phyloP scores from a whole-genome alignment of 2,888 invertebrate species.

The Drosophila formosana region DNA sequence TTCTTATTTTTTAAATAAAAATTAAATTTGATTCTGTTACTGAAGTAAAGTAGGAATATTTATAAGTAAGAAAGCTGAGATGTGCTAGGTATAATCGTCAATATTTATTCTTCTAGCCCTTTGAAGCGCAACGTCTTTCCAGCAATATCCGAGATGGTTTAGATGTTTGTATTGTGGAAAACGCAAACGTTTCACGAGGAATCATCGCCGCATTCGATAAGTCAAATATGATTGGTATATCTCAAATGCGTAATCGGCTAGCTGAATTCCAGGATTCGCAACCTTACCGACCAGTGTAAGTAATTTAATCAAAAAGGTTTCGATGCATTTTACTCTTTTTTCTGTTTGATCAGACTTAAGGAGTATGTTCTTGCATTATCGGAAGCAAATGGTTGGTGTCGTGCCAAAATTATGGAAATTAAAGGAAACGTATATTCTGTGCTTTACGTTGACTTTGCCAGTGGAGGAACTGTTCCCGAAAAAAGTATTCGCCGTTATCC shows the following conservation, averaged over 20 bases:
- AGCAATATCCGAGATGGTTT: constrained; percentile 27
- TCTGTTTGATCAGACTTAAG: constrained; percentile 21
- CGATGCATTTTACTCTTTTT: too few relatives aligned
- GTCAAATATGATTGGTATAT: constrained; percentile 17
- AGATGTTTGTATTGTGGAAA: constrained; percentile 55
- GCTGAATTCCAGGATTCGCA: constrained; percentile 30
- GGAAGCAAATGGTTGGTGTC: constrained; percentile 45
- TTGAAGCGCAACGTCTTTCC: constrained; percentile 32
- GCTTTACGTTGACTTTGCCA: constrained; percentile 48
- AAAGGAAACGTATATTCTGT: constrained; percentile 34
- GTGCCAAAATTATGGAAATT: constrained; percentile 52
- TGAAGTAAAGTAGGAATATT: too few relatives aligned
- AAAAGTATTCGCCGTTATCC: constrained; percentile 64
- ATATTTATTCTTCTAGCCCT: constrained; percentile 43
- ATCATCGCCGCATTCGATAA: constrained; percentile 59
- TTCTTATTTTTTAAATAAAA: too few relatives aligned
- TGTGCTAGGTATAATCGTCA: too few relatives aligned
- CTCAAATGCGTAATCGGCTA: constrained; percentile 28
- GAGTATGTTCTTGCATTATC: constrained; percentile 56
- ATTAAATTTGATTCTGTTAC: too few relatives aligned
- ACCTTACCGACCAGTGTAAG: constrained; percentile 57
- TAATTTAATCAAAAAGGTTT: not conserved
- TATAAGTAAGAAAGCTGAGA: too few relatives aligned
- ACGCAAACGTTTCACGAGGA: constrained; percentile 39
- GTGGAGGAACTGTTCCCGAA: constrained; percentile 20